phyloP scores from a whole-genome alignment of 2,113 vertebrate genomes.

The Prionailurus bengalensis region DNA sequence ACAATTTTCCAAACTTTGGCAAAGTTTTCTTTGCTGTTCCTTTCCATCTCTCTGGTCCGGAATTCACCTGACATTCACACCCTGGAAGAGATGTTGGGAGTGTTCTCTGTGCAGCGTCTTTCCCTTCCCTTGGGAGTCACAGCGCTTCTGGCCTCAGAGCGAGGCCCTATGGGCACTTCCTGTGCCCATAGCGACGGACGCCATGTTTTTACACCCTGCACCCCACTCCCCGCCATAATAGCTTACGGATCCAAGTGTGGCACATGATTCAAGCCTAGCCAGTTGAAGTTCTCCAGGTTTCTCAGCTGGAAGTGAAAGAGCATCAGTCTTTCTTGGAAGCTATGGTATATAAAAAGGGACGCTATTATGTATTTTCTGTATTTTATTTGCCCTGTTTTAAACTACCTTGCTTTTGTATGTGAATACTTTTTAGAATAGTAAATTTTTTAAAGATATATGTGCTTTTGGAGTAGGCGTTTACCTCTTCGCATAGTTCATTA shows the following conservation, averaged over 20 bases:
- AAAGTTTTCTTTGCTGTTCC: not conserved
- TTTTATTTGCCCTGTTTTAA: slow-evolving; percentile 38
- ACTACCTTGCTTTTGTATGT: not conserved
- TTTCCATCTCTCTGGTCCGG: not conserved
- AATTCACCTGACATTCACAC: not conserved
- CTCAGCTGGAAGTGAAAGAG: not conserved
- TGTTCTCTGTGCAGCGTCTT: not conserved
- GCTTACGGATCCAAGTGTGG: not conserved
- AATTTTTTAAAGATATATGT: not conserved
- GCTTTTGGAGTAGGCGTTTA: not conserved
- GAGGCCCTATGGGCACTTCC: not conserved
- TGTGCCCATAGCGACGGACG: not conserved
- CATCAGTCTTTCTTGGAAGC: not conserved
- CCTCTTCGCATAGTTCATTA: not conserved
- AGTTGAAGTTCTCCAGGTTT: not conserved
- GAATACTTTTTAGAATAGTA: slow-evolving; percentile 39
- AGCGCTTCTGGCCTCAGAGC: not conserved
- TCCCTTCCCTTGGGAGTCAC: not conserved
- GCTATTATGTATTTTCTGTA: not conserved
- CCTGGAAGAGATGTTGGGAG: not conserved
- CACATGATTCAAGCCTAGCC: not conserved
- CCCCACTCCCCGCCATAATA: fast-evolving
- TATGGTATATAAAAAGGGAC: not conserved
- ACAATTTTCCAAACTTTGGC: not conserved
- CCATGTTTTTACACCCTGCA: not conserved